phyloP scores from a whole-genome alignment of 2,113 vertebrate species.

The Chauna torquata region DNA sequence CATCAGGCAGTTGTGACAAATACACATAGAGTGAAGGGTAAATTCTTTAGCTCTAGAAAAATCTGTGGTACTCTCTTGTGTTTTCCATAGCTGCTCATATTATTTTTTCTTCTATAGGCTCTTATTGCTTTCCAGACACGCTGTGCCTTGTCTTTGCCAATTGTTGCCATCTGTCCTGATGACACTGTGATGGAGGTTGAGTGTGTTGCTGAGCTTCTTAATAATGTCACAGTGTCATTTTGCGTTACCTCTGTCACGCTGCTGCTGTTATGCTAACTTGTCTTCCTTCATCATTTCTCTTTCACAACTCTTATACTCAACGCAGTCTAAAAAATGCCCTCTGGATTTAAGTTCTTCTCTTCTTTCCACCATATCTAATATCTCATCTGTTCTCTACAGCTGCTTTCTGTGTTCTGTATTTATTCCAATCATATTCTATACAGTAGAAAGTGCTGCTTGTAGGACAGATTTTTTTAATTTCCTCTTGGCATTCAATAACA shows the following conservation, averaged over 20 bases:
- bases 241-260: slow-evolving; percentile 59
- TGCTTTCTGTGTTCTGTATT: slow-evolving; percentile 25
- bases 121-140: slow-evolving; percentile 60
- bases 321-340: neutral
- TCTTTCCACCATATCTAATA: slow-evolving; percentile 17
- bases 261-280: slow-evolving; percentile 29
- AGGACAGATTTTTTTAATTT: slow-evolving; percentile 64
- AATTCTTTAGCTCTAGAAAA: slow-evolving; percentile 31
- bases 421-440: slow-evolving; percentile 24
- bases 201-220: slow-evolving; percentile 65
- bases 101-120: slow-evolving; percentile 63
- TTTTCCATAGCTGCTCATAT: slow-evolving; percentile 50
- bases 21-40: neutral
- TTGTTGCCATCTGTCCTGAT: slow-evolving; percentile 71
- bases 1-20: neutral
- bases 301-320: neutral
- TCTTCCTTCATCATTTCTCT: slow-evolving; percentile 33
- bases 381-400: slow-evolving; percentile 34
- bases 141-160: slow-evolving; percentile 67
- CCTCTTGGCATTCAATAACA: slow-evolving; percentile 46
- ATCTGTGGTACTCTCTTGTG: neutral
- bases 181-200: slow-evolving; percentile 68
- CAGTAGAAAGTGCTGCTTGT: slow-evolving; percentile 8
- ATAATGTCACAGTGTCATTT: slow-evolving; percentile 65
- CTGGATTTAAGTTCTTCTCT: slow-evolving; percentile 18